phyloP scores from a whole-genome alignment of 2,797 vertebrate genomes.

The Psittacula echo region DNA sequence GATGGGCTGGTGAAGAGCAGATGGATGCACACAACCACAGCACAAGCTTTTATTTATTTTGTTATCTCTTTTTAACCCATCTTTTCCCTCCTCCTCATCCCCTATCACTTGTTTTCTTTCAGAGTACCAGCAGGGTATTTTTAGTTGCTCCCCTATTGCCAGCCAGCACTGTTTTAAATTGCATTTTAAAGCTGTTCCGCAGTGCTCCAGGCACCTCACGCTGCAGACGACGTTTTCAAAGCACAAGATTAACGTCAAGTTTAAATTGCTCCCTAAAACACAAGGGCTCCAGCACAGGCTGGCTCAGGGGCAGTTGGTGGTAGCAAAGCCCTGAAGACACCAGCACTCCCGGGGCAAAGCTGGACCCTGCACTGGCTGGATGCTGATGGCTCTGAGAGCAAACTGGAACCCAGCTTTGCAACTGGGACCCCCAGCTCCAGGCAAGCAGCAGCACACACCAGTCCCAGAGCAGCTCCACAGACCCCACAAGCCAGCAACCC shows the following conservation, averaged over 20 bases:
- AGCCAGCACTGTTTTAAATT: conserved; percentile 47
- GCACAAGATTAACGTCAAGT: conserved; percentile 46
- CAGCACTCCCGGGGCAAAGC: fast-evolving
- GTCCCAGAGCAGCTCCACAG: not conserved
- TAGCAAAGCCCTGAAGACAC: not conserved
- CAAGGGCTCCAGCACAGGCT: not conserved
- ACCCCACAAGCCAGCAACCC: fast-evolving
- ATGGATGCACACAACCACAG: not conserved
- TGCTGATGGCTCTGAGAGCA: not conserved
- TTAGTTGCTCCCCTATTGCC: not conserved
- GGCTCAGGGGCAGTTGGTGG: not conserved
- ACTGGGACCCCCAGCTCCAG: not conserved
- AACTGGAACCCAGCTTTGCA: not conserved
- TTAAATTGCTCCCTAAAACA: conserved; percentile 41
- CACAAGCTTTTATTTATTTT: not conserved
- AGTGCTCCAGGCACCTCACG: not conserved
- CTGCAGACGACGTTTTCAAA: conserved; percentile 32
- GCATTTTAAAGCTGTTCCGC: conserved; percentile 53
- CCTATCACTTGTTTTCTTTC: not conserved
- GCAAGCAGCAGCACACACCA: not conserved
- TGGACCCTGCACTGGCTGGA: fast-evolving
- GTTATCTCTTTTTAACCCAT: not conserved
- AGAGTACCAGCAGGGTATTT: conserved; percentile 16
- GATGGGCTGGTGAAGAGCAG: not conserved
- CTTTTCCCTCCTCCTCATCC: not conserved